A percentile compares a stretch with the other conserved stretches of the same genome.
These are phyloP conservation scores for Aythya fuligula DNA, from an alignment of 2,797 vertebrate genomes.

Conservation along the genomic window DNA sequence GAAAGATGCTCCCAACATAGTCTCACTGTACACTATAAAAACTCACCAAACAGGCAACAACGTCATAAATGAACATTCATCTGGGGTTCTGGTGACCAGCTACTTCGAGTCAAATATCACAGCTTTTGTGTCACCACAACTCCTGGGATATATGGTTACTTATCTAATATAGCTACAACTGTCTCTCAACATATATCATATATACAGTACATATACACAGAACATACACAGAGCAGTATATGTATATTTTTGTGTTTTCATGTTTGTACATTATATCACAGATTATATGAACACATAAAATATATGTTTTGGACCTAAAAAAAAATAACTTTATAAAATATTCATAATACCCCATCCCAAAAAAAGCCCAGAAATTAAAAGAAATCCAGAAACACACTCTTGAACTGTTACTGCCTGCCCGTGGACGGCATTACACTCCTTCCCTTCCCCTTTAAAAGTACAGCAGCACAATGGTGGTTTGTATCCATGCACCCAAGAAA, in stretches of 20 bases:
- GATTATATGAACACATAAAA: constrained; percentile 54
- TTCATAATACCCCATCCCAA: neutral
- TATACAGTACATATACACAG: constrained; percentile 71
- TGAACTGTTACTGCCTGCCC: neutral
- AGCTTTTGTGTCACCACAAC: constrained; percentile 28
- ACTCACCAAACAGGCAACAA: constrained; percentile 45
- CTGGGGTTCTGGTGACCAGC: constrained; percentile 31
- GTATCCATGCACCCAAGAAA: constrained; percentile 12
- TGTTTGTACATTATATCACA: constrained; percentile 74
- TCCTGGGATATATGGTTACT: neutral
- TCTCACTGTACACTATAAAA: constrained; percentile 22
- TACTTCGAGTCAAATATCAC: neutral
- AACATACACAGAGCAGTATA: constrained; percentile 66
- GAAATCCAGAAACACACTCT: neutral
- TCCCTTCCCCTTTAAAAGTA: neutral
- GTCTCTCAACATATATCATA: constrained; percentile 52
- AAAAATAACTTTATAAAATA: constrained; percentile 71
- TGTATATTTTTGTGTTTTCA: constrained; percentile 46
- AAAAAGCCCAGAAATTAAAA: neutral
- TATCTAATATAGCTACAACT: constrained; percentile 26
- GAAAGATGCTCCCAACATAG: constrained; percentile 1
- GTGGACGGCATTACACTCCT: neutral
- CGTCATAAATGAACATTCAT: neutral
- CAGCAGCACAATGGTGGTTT: constrained; percentile 10
- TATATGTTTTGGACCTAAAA: constrained; percentile 52